Base-by-base conservation (phyloP, 2,797 vertebrate genomes). In the Petrocephalus sullivani region DNA sequence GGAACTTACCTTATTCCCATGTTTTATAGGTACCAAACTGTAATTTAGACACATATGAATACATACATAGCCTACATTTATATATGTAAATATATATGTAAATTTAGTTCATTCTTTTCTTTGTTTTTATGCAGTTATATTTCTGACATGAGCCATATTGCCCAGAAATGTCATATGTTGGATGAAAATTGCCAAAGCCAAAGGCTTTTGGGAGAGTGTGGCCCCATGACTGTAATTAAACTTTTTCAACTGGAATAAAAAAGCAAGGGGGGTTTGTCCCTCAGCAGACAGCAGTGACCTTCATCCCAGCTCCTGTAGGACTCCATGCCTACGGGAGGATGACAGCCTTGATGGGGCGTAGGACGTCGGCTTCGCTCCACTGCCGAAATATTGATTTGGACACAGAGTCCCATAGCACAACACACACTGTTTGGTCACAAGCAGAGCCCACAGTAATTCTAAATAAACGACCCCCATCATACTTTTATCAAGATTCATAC, bases 221-320 rank as follows among this genome's bases (percentile, higher is more conserved):
- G 51, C 21, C 51, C 81, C 41, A 54, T 21, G 51, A 83, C 46
- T 51, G 51, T 83, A 53, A 51, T 54, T 83, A 21, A 83, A 83
- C 81, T 53, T 21, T 51, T 78, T 46, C n/a, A 21, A 91, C 91
- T 92, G 71, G 53, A 94, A 46, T 46, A 46, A 89, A 93, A 67
- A 92, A 90, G 87, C 8, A 28, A 19, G 49, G n/a, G 78, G 46
- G 53, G 16, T 54, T 21, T 51, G 49, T 89, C 88, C 88, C 10
- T 92, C 93, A 94, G 94, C 94, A 94, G 92, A 92, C 91, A 91
- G 90, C 91, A 90, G 91, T 94, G 95, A 95, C 95, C 95, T 95
- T 95, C 93, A 93, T 89, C 91, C 91, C 49, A 14, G 90, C 85
- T 87, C 92, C 92, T 90, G 90, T 87, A 51, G 91, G 91, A 90